Evolutionary conservation across 2,797 vertebrate genomes (phyloP).

Genomic region (Gallinago nigripennis): DNA sequence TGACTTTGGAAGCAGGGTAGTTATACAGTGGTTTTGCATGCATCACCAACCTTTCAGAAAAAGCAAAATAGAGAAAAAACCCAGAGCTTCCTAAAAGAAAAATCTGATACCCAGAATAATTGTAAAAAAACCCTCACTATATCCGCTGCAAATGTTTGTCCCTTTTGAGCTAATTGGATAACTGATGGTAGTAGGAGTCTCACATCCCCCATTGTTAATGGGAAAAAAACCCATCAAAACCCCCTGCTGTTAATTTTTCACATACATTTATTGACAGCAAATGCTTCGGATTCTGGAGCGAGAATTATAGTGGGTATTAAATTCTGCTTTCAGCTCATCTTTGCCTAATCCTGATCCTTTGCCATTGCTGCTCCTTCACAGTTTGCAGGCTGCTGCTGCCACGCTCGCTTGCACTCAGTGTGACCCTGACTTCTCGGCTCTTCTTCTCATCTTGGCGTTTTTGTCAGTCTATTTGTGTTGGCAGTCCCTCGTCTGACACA

Average conservation of each 20-base stretch:
- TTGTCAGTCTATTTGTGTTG: background rate
- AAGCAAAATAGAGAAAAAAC: background rate
- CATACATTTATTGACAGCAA: background rate
- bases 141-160: background rate
- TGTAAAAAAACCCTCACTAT: background rate
- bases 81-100: background rate
- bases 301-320: background rate
- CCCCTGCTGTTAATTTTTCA: background rate
- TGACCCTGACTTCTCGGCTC: background rate
- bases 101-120: background rate
- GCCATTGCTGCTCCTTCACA: background rate
- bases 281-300: background rate
- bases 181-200: background rate
- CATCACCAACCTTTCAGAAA: background rate
- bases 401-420: accelerated
- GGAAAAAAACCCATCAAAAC: background rate
- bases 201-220: background rate
- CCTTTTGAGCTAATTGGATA: background rate
- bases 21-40: background rate
- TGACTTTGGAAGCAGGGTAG: background rate
- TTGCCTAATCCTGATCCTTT: background rate
- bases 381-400: background rate
- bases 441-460: background rate
- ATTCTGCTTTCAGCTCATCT: background rate
- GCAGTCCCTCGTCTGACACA: background rate